A percentile compares a stretch with the other conserved stretches of the same genome.
Evolutionary conservation across 2,797 vertebrate species (phyloP).

Genomic region (Anabacerthia variegaticeps): DNA sequence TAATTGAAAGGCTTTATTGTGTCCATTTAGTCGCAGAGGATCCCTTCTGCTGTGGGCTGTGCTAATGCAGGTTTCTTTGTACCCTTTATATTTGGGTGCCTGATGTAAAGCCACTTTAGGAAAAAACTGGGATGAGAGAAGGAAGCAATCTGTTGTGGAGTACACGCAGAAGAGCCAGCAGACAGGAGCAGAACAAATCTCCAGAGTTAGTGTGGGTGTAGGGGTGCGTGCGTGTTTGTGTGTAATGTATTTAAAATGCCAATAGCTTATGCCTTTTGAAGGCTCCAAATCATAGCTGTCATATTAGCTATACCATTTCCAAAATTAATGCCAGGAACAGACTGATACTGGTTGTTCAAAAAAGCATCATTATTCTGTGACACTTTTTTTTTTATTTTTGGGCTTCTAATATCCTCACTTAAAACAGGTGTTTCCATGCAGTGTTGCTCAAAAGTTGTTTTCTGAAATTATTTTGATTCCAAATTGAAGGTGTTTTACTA

Average conservation of each 20-base stretch:
- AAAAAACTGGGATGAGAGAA: conserved; percentile 61
- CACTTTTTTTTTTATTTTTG: neutral
- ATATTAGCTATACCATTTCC: conserved; percentile 51
- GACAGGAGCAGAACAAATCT: conserved; percentile 48
- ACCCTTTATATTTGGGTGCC: neutral
- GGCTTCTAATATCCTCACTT: neutral
- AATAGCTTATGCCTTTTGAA: conserved; percentile 66
- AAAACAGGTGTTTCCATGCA: conserved; percentile 21
- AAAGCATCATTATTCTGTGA: conserved; percentile 33
- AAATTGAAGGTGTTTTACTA: neutral
- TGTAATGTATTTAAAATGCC: conserved; percentile 56
- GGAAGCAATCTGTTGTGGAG: conserved; percentile 66
- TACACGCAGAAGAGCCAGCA: conserved; percentile 1
- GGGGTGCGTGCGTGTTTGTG: conserved; percentile 44
- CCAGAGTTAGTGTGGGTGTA: conserved; percentile 51
- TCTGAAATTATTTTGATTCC: neutral
- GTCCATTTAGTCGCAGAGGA: conserved; percentile 6
- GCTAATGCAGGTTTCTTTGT: neutral
- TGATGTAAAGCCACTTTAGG: neutral
- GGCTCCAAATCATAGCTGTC: conserved; percentile 58
- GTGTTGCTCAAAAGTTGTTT: neutral
- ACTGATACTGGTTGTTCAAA: conserved; percentile 37
- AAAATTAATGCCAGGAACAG: conserved; percentile 55
- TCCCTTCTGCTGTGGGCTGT: neutral
- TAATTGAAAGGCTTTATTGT: conserved; percentile 28